A percentile compares a stretch with the other conserved stretches of the same genome.
phyloP scores from a whole-genome alignment of 1,140 invertebrate species.

The Achroia grisella region DNA sequence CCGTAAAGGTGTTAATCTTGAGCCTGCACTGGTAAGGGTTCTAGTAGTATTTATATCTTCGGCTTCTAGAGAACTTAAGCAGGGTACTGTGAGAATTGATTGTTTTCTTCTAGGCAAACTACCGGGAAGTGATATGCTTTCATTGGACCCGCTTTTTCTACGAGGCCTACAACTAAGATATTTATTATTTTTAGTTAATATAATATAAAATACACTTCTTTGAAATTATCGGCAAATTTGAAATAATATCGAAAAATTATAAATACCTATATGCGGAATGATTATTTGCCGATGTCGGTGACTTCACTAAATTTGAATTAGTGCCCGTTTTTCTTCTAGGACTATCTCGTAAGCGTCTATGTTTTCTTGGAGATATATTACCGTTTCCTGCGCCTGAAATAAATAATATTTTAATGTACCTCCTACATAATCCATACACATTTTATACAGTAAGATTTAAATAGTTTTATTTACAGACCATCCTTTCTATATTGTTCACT shows the following conservation, averaged over 20 bases:
- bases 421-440: background rate
- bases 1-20: slow-evolving; percentile 53
- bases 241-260: slow-evolving; percentile 3
- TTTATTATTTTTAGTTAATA: no score
- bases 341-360: slow-evolving; percentile 78
- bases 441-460: no score
- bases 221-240: background rate
- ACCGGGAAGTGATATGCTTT: slow-evolving; percentile 77
- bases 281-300: slow-evolving; percentile 60
- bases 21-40: slow-evolving; percentile 44
- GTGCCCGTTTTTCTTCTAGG: slow-evolving; percentile 77
- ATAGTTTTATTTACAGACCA: slow-evolving; percentile 25
- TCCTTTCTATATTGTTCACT: slow-evolving; percentile 74
- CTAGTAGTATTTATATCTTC: slow-evolving; percentile 70
- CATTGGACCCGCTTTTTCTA: slow-evolving; percentile 70
- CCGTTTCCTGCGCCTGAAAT: slow-evolving; percentile 52
- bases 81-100: slow-evolving; percentile 69
- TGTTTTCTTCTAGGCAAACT: slow-evolving; percentile 79
- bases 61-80: slow-evolving; percentile 67
- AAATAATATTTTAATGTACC: background rate
- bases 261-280: slow-evolving; percentile 49
- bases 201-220: background rate
- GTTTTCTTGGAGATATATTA: slow-evolving; percentile 72
- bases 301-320: slow-evolving; percentile 56
- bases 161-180: slow-evolving; percentile 41